A percentile compares a stretch with the other conserved stretches of the same genome.
phyloP scores from a whole-genome alignment of 2,888 invertebrate species.

The Hypolimnas misippus region DNA sequence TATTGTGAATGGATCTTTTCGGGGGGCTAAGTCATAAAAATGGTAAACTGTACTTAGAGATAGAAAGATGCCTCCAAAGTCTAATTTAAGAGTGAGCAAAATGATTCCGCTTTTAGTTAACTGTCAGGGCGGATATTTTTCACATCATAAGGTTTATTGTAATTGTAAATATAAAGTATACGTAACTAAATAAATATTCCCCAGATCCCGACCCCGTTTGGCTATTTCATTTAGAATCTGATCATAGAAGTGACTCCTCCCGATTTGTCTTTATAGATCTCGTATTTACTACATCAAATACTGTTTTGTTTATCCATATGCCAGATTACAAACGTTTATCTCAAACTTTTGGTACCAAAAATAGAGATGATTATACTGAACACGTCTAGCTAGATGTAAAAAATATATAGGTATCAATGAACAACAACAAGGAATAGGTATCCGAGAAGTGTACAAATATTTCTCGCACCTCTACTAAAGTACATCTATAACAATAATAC shows the following conservation, averaged over 20 bases:
- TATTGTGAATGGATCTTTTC: constrained; percentile 30
- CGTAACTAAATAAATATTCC: constrained; percentile 30
- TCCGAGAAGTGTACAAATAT: constrained; percentile 81
- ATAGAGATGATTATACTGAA: constrained; percentile 80
- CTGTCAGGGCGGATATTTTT: constrained; percentile 47
- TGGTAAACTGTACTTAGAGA: constrained; percentile 34
- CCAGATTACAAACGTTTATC: constrained; percentile 55
- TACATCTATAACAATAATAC: constrained; percentile 83
- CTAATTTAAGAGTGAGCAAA: constrained; percentile 45
- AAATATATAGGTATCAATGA: constrained; percentile 83
- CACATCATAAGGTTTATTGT: constrained; percentile 41
- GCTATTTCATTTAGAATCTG: constrained; percentile 38
- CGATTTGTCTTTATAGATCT: constrained; percentile 26
- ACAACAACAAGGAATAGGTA: constrained; percentile 82
- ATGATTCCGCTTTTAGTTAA: constrained; percentile 47
- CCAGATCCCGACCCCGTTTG: constrained; percentile 32
- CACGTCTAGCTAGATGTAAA: constrained; percentile 82
- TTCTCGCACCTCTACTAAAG: constrained; percentile 79
- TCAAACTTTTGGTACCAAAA: constrained; percentile 76
- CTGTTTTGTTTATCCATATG: constrained; percentile 46
- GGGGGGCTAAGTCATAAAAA: constrained; percentile 33
- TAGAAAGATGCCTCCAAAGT: constrained; percentile 39
- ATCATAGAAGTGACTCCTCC: constrained; percentile 49
- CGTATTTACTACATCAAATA: constrained; percentile 39
- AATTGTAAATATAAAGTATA: constrained; percentile 34